Conservation (phyloP, 2,888 invertebrate species). For the Xestia c-nigrum region DNA sequence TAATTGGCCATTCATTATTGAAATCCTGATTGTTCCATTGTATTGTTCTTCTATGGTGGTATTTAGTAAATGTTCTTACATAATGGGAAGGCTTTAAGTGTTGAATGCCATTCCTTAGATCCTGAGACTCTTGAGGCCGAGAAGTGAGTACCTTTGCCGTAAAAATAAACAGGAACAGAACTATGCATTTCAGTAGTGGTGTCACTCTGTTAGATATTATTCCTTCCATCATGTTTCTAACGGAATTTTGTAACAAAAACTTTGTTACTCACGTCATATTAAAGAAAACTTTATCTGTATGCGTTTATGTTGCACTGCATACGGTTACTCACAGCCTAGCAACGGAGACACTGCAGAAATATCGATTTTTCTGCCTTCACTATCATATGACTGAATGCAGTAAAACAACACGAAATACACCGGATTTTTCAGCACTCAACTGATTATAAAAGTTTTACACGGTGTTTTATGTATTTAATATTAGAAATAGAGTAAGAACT, state of each 20-base stretch:
- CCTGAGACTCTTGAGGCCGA: conserved; percentile 83
- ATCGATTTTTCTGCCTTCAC: conserved; percentile 78
- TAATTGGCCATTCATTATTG: conserved; percentile 76
- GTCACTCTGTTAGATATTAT: conserved; percentile 83
- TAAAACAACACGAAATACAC: conserved; percentile 31
- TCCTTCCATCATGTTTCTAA: conserved; percentile 78
- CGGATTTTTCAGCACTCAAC: conserved; percentile 16
- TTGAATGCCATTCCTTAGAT: conserved; percentile 81
- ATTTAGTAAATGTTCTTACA: conserved; percentile 88
- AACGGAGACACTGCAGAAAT: conserved; percentile 81
- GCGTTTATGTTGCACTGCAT: conserved; percentile 68
- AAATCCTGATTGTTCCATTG: conserved; percentile 79
- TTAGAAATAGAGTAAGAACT: conserved; percentile 26
- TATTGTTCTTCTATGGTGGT: conserved; percentile 86
- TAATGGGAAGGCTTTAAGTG: conserved; percentile 83
- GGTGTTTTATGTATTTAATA: conserved; percentile 6
- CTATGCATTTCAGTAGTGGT: conserved; percentile 86
- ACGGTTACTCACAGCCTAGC: conserved; percentile 72
- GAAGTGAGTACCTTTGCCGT: conserved; percentile 88
- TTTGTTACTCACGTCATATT: conserved; percentile 52
- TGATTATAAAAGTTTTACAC: conserved; percentile 25
- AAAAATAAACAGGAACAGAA: conserved; percentile 87
- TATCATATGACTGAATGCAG: conserved; percentile 56
- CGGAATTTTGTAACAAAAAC: conserved; percentile 26
- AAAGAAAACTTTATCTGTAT: conserved; percentile 54